phyloP scores from a whole-genome alignment of 1,140 invertebrate genomes.

The Macrobrachium nipponense region DNA sequence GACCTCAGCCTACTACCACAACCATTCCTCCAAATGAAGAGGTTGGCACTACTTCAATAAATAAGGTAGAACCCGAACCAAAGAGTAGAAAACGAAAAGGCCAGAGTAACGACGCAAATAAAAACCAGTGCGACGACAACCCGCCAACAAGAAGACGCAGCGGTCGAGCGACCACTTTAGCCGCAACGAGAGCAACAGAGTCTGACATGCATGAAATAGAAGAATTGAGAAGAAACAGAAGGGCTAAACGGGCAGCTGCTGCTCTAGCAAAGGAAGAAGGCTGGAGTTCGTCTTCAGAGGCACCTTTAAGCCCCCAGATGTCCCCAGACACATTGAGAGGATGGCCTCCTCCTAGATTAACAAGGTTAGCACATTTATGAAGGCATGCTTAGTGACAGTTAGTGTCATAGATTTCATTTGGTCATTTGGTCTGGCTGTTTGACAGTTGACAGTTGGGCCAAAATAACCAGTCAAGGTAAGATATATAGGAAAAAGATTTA shows the following conservation, averaged over 20 bases:
- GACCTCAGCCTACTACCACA: constrained; percentile 36
- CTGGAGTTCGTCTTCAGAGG: constrained; percentile 62
- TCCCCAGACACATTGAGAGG: constrained; percentile 63
- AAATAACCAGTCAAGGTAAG: too few relatives aligned
- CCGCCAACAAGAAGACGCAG: constrained; percentile 48
- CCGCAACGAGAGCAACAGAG: constrained; percentile 62
- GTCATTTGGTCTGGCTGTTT: not conserved
- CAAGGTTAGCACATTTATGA: constrained; percentile 44
- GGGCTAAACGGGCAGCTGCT: constrained; percentile 58
- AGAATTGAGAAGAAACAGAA: constrained; percentile 54
- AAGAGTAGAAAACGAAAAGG: constrained; percentile 13
- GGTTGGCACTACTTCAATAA: not conserved
- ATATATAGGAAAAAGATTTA: too few relatives aligned
- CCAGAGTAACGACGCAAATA: not conserved
- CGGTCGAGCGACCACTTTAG: constrained; percentile 59
- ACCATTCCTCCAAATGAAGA: constrained; percentile 28
- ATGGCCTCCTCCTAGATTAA: constrained; percentile 62
- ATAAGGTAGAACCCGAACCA: constrained; percentile 1
- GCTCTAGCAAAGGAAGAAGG: constrained; percentile 60
- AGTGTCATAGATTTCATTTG: not conserved
- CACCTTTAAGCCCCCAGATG: constrained; percentile 61
- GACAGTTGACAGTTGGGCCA: not conserved
- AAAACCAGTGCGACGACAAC: not conserved
- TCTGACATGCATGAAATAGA: constrained; percentile 61
- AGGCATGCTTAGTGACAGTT: too few relatives aligned